A percentile compares a stretch with the other conserved stretches of the same genome.
Conservation (phyloP, 2,797 vertebrate species). For the Pogoniulus pusillus region DNA sequence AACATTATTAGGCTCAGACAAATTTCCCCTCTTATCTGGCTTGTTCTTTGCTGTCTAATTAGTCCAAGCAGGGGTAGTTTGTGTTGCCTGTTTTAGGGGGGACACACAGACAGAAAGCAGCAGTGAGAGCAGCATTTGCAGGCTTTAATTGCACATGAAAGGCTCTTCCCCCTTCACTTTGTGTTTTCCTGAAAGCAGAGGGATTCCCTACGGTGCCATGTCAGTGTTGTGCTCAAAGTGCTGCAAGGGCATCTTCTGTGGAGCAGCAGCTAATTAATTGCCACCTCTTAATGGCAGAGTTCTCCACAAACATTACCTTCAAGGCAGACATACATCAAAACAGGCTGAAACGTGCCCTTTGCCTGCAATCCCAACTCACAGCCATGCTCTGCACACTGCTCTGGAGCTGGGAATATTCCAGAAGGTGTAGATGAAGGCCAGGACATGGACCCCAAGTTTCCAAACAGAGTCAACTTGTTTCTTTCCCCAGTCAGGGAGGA, state of each 20-base stretch:
- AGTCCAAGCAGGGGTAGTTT: slow-evolving; percentile 4
- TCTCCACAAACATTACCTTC: slow-evolving; percentile 65
- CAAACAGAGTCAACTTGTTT: neutral
- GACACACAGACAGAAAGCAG: slow-evolving; percentile 3
- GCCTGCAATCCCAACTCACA: neutral
- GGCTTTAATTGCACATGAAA: slow-evolving; percentile 40
- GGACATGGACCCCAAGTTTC: neutral
- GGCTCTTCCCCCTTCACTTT: slow-evolving; percentile 18
- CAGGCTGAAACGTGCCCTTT: slow-evolving; percentile 20
- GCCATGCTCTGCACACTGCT: neutral
- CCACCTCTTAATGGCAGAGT: slow-evolving; percentile 22
- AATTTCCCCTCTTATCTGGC: slow-evolving; percentile 53
- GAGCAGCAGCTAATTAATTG: slow-evolving; percentile 61
- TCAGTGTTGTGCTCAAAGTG: slow-evolving; percentile 3
- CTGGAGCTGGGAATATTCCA: neutral
- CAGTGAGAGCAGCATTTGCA: slow-evolving; percentile 49
- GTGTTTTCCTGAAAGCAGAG: neutral
- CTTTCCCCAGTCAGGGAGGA: neutral
- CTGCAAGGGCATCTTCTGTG: slow-evolving; percentile 28
- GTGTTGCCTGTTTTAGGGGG: slow-evolving; percentile 18
- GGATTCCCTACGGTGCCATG: slow-evolving; percentile 51
- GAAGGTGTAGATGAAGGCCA: neutral
- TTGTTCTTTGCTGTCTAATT: slow-evolving; percentile 59
- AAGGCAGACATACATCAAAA: slow-evolving; percentile 59
- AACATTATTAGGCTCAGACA: slow-evolving; percentile 43